Evolutionary conservation across 2,888 invertebrate species (phyloP).

Genomic region (Phorcus lineatus): DNA sequence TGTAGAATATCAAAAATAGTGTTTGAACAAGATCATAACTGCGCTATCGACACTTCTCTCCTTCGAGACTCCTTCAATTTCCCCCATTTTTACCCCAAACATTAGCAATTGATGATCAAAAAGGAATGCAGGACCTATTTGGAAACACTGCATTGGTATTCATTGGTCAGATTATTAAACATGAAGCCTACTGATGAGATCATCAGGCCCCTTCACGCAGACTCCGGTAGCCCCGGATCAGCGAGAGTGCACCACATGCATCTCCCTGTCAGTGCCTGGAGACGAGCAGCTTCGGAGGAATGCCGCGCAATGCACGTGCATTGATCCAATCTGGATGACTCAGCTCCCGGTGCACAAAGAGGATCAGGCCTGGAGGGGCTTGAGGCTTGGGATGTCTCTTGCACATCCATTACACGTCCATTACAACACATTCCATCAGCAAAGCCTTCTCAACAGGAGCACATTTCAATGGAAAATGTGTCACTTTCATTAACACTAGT

Average conservation of each 20-base stretch:
- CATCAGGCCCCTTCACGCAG: not conserved
- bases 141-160: not conserved
- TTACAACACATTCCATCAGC: slow-evolving; percentile 6
- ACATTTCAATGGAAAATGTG: slow-evolving; percentile 1
- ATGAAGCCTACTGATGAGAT: not conserved
- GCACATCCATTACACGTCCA: slow-evolving; percentile 1
- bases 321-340: not conserved
- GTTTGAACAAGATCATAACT: not conserved
- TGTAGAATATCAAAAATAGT: not conserved
- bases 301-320: not conserved
- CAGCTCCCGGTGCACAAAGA: not conserved
- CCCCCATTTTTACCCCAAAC: not conserved
- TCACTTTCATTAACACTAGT: slow-evolving; percentile 14
- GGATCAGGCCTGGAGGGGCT: not conserved
- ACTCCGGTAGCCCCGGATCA: not conserved
- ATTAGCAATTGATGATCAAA: not conserved
- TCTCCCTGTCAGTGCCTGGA: not conserved
- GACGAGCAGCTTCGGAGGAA: not conserved
- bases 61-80: not conserved
- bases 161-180: not conserved
- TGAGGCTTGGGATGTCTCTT: not conserved
- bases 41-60: not conserved
- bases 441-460: not conserved
- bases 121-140: not conserved
- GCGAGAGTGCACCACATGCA: not conserved